Evolutionary conservation across 2,888 invertebrate species (phyloP).

Genomic region (Apocheima hispidaria): DNA sequence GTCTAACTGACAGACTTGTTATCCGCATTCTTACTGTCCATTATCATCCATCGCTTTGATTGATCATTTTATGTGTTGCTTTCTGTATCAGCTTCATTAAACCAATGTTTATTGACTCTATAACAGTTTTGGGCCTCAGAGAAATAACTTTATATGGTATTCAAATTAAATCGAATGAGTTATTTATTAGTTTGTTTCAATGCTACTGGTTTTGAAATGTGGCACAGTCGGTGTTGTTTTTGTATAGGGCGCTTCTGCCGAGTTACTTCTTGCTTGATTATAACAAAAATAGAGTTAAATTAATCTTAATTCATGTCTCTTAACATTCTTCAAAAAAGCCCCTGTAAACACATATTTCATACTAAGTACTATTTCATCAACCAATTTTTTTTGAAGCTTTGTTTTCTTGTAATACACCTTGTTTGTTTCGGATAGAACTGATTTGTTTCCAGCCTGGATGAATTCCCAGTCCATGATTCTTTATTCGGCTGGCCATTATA

Average conservation of each 20-base stretch:
- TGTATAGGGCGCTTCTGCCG: constrained; percentile 51
- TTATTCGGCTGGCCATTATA: constrained; percentile 29
- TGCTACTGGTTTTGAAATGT: constrained; percentile 26
- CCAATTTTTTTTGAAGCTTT: constrained; percentile 3
- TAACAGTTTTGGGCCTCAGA: constrained; percentile 20
- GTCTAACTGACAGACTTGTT: constrained; percentile 40
- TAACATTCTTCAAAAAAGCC: constrained; percentile 44
- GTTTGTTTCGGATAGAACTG: constrained; percentile 11
- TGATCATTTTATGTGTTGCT: constrained; percentile 30
- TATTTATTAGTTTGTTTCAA: constrained; percentile 18
- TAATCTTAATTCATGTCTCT: constrained; percentile 60
- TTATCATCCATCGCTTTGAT: constrained; percentile 45
- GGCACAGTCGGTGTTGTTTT: constrained; percentile 40
- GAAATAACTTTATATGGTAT: constrained; percentile 35
- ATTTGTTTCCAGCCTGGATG: constrained; percentile 10
- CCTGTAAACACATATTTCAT: constrained; percentile 9
- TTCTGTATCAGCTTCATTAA: constrained; percentile 23
- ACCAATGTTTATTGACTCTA: constrained; percentile 32
- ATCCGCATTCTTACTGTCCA: constrained; percentile 60
- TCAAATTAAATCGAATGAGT: constrained; percentile 27
- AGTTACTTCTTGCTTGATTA: constrained; percentile 54
- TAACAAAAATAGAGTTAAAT: constrained; percentile 57
- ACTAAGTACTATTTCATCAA: neutral
- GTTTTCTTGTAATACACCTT: constrained; percentile 22
- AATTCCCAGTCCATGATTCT: constrained; percentile 14